Percentiles rank a stretch among this genome's conserved stretches.
phyloP scores from a whole-genome alignment of 2,888 invertebrate species.

The Apoda limacodes region DNA sequence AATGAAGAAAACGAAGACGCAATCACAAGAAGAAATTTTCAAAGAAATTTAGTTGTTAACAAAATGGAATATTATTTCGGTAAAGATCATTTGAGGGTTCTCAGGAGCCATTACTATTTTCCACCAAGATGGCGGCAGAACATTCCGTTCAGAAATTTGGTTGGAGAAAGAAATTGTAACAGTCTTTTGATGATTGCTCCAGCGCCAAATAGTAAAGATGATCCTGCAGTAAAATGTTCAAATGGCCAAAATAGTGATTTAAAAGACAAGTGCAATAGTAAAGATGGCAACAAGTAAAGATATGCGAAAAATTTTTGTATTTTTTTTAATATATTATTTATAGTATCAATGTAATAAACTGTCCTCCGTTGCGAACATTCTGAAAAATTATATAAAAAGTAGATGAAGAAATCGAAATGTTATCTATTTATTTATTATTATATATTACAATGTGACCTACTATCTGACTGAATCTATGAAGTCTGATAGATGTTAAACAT shows the following conservation, averaged over 20 bases:
- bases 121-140: slow-evolving; percentile 52
- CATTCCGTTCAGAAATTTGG: slow-evolving; percentile 55
- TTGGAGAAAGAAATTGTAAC: slow-evolving; percentile 72
- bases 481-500: too few species aligned
- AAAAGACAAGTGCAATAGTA: slow-evolving; percentile 26
- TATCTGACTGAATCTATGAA: too few species aligned
- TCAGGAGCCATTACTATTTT: slow-evolving; percentile 52
- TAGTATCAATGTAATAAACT: slow-evolving; percentile 1
- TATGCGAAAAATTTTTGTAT: slow-evolving; percentile 2
- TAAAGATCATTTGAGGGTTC: slow-evolving; percentile 46
- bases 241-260: slow-evolving; percentile 16
- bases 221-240: too few species aligned
- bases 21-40: slow-evolving; percentile 25
- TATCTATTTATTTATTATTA: too few species aligned
- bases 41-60: slow-evolving; percentile 25
- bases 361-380: too few species aligned
- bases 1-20: slow-evolving; percentile 56
- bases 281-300: slow-evolving; percentile 17
- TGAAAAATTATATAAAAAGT: too few species aligned
- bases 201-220: slow-evolving; percentile 36
- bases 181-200: slow-evolving; percentile 78
- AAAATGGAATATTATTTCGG: slow-evolving; percentile 41
- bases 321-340: background rate
- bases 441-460: too few species aligned
- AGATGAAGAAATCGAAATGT: too few species aligned